These are phyloP conservation scores for Phalanger gymnotis DNA, from an alignment of 2,797 vertebrate genomes.

Conservation along the genomic window DNA sequence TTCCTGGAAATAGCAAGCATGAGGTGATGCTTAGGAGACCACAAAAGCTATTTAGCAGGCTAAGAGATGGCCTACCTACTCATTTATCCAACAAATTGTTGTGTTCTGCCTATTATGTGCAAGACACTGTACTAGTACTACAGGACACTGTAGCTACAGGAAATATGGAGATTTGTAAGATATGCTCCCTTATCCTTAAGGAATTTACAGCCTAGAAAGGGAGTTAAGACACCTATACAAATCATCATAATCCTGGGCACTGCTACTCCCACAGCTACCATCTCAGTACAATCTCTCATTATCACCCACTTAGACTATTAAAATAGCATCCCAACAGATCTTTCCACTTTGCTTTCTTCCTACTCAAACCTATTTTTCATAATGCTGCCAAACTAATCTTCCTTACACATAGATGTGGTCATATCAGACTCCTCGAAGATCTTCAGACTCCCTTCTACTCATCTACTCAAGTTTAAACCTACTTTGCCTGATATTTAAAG, in stretches of 20 bases:
- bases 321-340: background rate
- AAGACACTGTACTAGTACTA: background rate
- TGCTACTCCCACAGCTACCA: background rate
- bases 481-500: background rate
- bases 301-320: background rate
- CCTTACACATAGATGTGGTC: background rate
- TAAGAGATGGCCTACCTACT: background rate
- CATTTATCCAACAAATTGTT: background rate
- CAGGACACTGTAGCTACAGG: background rate
- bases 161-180: background rate
- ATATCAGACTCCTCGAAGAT: background rate
- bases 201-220: background rate
- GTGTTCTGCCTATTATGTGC: background rate
- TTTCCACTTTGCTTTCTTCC: background rate
- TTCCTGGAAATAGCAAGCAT: background rate
- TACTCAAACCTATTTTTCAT: background rate
- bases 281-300: background rate
- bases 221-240: background rate
- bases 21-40: background rate
- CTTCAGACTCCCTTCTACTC: background rate
- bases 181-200: background rate
- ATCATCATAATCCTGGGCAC: background rate
- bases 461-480: background rate
- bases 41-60: background rate
- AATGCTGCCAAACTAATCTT: background rate